phyloP scores from a whole-genome alignment of 2,888 invertebrate genomes.

The Ischnura elegans region DNA sequence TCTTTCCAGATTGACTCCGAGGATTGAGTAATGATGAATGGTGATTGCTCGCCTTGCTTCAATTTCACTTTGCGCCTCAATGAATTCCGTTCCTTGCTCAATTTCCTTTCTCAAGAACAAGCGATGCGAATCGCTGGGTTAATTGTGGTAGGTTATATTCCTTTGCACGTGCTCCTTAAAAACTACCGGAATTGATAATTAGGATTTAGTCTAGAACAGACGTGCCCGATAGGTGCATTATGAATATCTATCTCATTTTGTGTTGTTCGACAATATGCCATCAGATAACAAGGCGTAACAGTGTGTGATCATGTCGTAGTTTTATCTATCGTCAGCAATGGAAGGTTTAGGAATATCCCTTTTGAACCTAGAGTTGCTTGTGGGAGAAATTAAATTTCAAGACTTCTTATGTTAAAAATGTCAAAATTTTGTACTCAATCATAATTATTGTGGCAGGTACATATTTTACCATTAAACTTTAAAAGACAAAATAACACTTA shows the following conservation, averaged over 20 bases:
- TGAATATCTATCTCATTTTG: background rate
- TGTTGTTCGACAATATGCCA: no score
- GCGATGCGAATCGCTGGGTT: background rate
- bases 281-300: no score
- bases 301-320: no score
- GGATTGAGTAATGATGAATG: background rate
- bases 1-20: background rate
- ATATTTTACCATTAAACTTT: no score
- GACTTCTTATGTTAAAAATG: no score
- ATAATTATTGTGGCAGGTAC: no score
- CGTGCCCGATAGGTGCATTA: background rate
- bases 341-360: no score
- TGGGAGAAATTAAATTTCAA: no score
- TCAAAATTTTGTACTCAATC: no score
- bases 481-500: no score
- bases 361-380: no score
- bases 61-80: background rate
- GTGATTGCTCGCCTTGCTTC: background rate
- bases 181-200: background rate
- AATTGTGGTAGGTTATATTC: background rate
- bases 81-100: slow-evolving; percentile 6
- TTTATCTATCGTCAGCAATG: no score
- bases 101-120: slow-evolving; percentile 24
- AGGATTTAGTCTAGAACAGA: background rate
- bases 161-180: background rate